Conservation (phyloP, 1,140 invertebrate genomes). For the Ostrea denselamellosa region DNA sequence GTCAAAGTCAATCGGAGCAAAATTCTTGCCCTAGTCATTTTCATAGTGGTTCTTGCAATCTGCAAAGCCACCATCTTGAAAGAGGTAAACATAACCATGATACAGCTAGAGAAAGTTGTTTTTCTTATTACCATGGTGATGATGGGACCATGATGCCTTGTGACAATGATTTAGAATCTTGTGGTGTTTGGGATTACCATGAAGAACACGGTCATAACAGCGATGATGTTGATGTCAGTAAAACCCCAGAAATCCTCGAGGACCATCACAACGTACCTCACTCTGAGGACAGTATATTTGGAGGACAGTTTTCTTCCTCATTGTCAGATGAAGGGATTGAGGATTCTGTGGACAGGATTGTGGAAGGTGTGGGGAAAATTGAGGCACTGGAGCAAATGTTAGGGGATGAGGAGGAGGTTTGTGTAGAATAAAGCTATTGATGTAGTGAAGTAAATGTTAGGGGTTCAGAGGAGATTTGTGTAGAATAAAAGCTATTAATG, state of each 20-base stretch:
- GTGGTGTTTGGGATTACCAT: slow-evolving; percentile 21
- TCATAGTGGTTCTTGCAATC: background rate
- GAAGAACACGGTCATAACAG: background rate
- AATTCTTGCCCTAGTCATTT: background rate
- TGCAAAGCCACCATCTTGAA: background rate
- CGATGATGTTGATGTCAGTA: background rate
- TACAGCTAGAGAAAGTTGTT: background rate
- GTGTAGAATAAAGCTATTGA: background rate
- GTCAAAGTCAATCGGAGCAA: background rate
- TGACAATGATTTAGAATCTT: slow-evolving; percentile 33
- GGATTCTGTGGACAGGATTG: background rate
- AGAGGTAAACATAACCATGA: background rate
- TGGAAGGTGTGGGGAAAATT: background rate
- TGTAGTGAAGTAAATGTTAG: background rate
- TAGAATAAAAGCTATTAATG: too few species aligned
- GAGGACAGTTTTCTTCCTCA: too few species aligned
- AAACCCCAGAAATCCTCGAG: background rate
- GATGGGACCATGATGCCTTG: background rate
- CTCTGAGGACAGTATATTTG: background rate
- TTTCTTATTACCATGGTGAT: background rate
- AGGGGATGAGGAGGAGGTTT: background rate
- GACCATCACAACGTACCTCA: background rate
- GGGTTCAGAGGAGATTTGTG: background rate
- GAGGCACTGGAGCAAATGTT: background rate
- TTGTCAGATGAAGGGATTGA: background rate